Evolutionary conservation across 2,888 invertebrate species (phyloP).

Genomic region (Iselma pallidipennis): DNA sequence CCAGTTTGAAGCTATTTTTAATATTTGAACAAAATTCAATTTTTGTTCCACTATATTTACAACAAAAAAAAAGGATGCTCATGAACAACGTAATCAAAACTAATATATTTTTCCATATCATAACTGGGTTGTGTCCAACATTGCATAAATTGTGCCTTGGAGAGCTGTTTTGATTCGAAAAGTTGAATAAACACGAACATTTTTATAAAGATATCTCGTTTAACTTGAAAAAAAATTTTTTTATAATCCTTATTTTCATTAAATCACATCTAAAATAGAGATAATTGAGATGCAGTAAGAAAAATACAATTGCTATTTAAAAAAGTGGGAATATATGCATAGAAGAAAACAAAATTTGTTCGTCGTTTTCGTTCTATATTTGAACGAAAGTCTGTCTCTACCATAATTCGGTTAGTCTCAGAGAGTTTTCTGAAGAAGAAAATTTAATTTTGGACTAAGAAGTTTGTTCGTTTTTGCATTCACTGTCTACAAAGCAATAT

Average conservation of each 20-base stretch:
- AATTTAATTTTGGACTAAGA: conserved; percentile 14
- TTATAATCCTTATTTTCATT: conserved; percentile 9
- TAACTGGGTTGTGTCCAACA: conserved; percentile 16
- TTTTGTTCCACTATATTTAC: not conserved
- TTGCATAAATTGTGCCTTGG: conserved; percentile 16
- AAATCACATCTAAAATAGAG: not conserved
- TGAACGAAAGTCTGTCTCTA: conserved; percentile 12
- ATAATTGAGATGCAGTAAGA: not conserved
- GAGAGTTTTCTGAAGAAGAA: conserved; percentile 12
- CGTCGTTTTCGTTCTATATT: conserved; percentile 12
- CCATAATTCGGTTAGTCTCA: conserved; percentile 15
- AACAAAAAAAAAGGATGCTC: not conserved
- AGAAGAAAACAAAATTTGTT: conserved; percentile 8
- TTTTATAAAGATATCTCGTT: conserved; percentile 12
- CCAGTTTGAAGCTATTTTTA: conserved; percentile 3
- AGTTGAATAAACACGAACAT: conserved; percentile 17
- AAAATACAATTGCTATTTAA: no score
- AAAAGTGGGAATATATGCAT: no score
- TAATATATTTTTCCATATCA: conserved; percentile 10
- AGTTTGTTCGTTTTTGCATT: conserved; percentile 11
- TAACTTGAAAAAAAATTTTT: conserved; percentile 5
- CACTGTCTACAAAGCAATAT: not conserved
- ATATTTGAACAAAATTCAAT: not conserved
- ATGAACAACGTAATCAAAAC: conserved; percentile 11
- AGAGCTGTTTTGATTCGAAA: conserved; percentile 13